Percentiles rank a stretch among this genome's conserved stretches.
These are phyloP conservation scores for Neogobius melanostomus DNA, from an alignment of 2,113 vertebrate species.

Conservation along the genomic window DNA sequence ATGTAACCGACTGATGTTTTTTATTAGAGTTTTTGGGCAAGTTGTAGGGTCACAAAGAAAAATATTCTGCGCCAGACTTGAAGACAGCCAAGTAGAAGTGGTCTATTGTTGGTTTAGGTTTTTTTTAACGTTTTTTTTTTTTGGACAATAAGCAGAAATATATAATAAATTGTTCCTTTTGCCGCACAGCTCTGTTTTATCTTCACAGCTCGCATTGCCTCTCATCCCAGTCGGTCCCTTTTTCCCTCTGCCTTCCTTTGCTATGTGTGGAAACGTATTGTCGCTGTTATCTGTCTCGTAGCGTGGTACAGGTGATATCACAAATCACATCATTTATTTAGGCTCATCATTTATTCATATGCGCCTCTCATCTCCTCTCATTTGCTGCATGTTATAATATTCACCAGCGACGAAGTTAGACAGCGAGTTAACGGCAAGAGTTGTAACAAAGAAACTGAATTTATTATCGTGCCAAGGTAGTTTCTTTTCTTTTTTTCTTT, in stretches of 20 bases:
- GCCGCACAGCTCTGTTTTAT: constrained; percentile 5
- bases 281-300: constrained; percentile 48
- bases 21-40: not conserved
- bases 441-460: constrained; percentile 38
- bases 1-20: not conserved
- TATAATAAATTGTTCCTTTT: constrained; percentile 4
- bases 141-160: constrained; percentile 3
- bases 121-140: constrained; percentile 8
- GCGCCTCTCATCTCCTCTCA: constrained; percentile 51
- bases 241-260: constrained; percentile 2
- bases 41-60: constrained; percentile 7
- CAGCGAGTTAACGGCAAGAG: constrained; percentile 42
- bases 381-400: constrained; percentile 46
- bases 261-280: constrained; percentile 32
- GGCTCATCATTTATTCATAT: constrained; percentile 66
- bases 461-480: constrained; percentile 27
- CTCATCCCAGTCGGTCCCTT: not conserved
- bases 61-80: constrained; percentile 2
- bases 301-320: constrained; percentile 60
- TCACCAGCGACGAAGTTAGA: constrained; percentile 47
- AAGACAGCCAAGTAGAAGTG: not conserved
- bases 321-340: constrained; percentile 67
- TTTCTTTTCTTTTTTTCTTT: not conserved
- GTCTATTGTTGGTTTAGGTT: constrained; percentile 10
- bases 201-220: not conserved